Evolutionary conservation across 1,140 invertebrate genomes (phyloP).

Genomic region (Cydia fagiglandana): DNA sequence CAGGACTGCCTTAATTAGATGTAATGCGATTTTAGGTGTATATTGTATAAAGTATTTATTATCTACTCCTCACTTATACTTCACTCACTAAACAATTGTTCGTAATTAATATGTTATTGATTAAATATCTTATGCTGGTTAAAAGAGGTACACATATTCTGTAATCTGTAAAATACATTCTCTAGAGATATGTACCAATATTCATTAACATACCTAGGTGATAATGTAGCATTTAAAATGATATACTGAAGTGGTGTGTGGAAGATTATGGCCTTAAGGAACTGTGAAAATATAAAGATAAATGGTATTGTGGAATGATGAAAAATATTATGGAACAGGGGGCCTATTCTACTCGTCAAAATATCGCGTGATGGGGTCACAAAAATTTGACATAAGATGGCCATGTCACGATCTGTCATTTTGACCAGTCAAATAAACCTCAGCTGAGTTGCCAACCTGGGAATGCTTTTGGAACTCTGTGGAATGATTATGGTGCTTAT

Average conservation of each 20-base stretch:
- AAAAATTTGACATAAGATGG: neutral
- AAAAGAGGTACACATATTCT: slow-evolving; percentile 69
- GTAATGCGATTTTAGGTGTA: neutral
- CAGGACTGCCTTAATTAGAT: slow-evolving; percentile 60
- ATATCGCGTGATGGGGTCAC: neutral
- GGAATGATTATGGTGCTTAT: slow-evolving; percentile 74
- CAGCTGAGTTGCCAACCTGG: slow-evolving; percentile 50
- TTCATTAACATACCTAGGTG: slow-evolving; percentile 34
- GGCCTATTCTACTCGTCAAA: neutral
- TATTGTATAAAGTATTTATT: slow-evolving; percentile 26
- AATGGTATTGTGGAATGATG: slow-evolving; percentile 36
- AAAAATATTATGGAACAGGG: neutral
- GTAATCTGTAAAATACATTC: slow-evolving; percentile 66
- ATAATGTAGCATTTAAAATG: slow-evolving; percentile 35
- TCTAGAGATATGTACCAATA: slow-evolving; percentile 35
- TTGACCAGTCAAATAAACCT: neutral
- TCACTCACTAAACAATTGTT: slow-evolving; percentile 37
- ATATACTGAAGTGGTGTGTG: slow-evolving; percentile 37
- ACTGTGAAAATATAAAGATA: slow-evolving; percentile 40
- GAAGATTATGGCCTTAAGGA: slow-evolving; percentile 44
- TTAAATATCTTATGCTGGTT: slow-evolving; percentile 66
- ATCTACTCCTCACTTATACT: slow-evolving; percentile 16
- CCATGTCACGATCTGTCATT: slow-evolving; percentile 2
- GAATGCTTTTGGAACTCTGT: slow-evolving; percentile 50
- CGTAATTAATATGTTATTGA: slow-evolving; percentile 37